Base-by-base conservation (phyloP, 2,888 invertebrate genomes). In the Callimorpha dominula region DNA sequence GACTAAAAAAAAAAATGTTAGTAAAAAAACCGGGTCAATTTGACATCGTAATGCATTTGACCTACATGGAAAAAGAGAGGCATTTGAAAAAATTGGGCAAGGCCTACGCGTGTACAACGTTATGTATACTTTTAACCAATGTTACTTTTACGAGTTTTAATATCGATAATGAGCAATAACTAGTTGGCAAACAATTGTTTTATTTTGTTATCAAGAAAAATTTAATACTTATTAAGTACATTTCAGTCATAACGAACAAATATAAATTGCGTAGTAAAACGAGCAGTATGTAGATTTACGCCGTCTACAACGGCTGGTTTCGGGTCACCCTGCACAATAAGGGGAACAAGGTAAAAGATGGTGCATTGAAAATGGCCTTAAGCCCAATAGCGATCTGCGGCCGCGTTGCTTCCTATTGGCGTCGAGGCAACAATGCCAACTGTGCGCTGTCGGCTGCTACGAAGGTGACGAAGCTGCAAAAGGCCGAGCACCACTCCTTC, bases 331-430 rank as follows among this genome's bases (percentile, higher is more conserved):
- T 85, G 88, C 89, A 87, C 87, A 86, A 89, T 93, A 95, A 95
- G 95, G 93, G 91, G 95, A 92, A 95, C 95, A 95, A 95, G 95
- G 95, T 93, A 93, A 95, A 94, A 95, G 95, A 95, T 95, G 95
- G 95, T 95, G 94, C 95, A 95, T 95, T 95, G 95, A 95, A 92
- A 94, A 92, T 89, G 95, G 92, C 95, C 95, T 95, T 95, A 95
- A 92, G 94, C 95, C 95, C 95, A 95, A 95, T 95, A 95, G 95
- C 94, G 88, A 93, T 93, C 92, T 93, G 92, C 88, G 93, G 88
- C 90, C 91, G 92, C 87, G 91, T 89, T 91, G 95, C 95, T 95
- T 95, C 95, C 95, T 95, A 95, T 92, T 95, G 94, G 93, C 93
- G 92, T 89, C 90, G 93, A 92, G 93, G 92, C 90, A 94, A 94